A percentile compares a stretch with the other conserved stretches of the same genome.
Conservation (phyloP, 2,113 vertebrate species). For the Egretta garzetta region DNA sequence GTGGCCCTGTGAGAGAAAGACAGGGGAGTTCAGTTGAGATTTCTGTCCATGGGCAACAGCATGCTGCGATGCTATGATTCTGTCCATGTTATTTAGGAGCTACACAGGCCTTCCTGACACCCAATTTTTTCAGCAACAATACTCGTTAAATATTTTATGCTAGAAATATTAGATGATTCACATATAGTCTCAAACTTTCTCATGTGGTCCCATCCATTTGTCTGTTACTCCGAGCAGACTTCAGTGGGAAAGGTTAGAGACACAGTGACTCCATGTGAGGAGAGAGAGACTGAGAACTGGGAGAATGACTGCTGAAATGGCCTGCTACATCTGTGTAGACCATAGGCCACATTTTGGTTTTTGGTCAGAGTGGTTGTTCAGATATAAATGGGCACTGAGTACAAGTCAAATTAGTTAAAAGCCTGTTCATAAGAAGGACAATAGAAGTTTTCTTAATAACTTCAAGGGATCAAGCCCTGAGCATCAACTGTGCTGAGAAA, state of each 20-base stretch:
- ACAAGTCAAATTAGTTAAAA: neutral
- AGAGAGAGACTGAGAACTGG: neutral
- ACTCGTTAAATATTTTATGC: neutral
- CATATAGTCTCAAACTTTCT: neutral
- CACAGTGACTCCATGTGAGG: neutral
- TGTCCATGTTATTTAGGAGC: neutral
- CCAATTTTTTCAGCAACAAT: neutral
- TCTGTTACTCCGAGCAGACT: neutral
- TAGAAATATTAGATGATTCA: neutral
- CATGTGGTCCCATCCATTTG: neutral
- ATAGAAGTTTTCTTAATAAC: neutral
- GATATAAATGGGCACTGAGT: neutral
- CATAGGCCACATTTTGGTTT: neutral
- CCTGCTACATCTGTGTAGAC: neutral
- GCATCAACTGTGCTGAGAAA: neutral
- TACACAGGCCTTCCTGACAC: neutral
- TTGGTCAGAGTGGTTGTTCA: neutral
- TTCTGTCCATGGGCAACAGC: neutral
- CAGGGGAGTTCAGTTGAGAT: neutral
- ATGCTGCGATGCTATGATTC: neutral
- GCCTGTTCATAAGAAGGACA: neutral
- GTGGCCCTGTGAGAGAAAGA: neutral
- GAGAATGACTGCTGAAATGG: neutral
- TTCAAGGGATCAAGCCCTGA: neutral
- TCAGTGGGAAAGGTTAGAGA: neutral